Evolutionary conservation across 2,888 invertebrate species (phyloP).

Genomic region (Entomobrya multifasciata): DNA sequence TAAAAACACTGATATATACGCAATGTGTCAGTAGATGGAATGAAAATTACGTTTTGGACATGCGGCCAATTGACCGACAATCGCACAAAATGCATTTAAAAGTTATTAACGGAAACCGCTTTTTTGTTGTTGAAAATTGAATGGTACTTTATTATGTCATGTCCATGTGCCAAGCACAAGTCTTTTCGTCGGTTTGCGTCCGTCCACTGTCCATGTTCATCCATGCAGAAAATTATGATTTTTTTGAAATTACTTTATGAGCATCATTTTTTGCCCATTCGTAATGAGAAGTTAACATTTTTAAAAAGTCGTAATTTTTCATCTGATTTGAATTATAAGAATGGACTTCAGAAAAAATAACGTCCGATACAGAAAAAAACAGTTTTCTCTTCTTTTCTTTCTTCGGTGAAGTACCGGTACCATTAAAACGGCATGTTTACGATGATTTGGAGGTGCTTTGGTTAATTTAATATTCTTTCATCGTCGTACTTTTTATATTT

Average conservation of each 20-base stretch:
- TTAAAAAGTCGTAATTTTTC: slow-evolving; percentile 62
- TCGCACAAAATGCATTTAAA: slow-evolving; percentile 30
- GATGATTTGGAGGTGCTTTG: slow-evolving; percentile 1
- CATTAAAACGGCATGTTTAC: slow-evolving; percentile 28
- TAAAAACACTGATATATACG: slow-evolving; percentile 23
- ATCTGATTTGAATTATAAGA: slow-evolving; percentile 44
- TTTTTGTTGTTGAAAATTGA: slow-evolving; percentile 41
- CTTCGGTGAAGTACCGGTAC: not conserved
- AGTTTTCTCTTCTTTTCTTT: not conserved
- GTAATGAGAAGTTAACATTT: slow-evolving; percentile 23
- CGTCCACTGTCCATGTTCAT: not conserved
- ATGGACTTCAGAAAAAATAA: slow-evolving; percentile 13
- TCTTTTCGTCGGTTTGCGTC: not conserved
- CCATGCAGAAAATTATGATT: slow-evolving; percentile 34
- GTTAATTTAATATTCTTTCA: slow-evolving; percentile 34
- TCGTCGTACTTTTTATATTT: slow-evolving; percentile 23
- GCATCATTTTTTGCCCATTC: not conserved
- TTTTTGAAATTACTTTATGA: slow-evolving; percentile 51
- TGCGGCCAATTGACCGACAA: slow-evolving; percentile 53
- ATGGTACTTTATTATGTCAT: slow-evolving; percentile 59
- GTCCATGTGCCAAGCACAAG: slow-evolving; percentile 56
- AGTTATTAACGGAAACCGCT: slow-evolving; percentile 29
- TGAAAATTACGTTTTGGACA: not conserved
- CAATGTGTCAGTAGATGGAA: slow-evolving; percentile 17
- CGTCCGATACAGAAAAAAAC: not conserved